Conservation (phyloP, 2,888 invertebrate species). For the Rhyacophila evoluta region DNA sequence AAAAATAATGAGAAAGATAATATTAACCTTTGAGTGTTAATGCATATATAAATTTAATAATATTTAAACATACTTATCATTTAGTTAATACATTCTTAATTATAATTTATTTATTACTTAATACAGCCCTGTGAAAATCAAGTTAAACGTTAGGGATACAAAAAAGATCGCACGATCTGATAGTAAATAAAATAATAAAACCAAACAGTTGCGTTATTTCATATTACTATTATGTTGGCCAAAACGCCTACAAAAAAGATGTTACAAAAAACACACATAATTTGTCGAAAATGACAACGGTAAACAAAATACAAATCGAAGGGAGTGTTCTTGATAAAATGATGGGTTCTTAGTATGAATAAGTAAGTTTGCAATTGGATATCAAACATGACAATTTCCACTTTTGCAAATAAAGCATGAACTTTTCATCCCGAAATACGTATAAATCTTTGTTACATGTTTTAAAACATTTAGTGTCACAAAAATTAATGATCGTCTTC, state of each 20-base stretch:
- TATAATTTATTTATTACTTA: not conserved
- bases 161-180: slow-evolving; percentile 44
- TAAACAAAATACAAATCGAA: slow-evolving; percentile 37
- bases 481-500: no score
- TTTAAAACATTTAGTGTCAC: no score
- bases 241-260: slow-evolving; percentile 33
- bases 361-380: not conserved
- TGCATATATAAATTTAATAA: no score
- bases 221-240: slow-evolving; percentile 33
- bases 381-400: not conserved
- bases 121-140: not conserved
- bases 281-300: slow-evolving; percentile 47
- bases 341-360: slow-evolving; percentile 39
- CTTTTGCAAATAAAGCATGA: no score
- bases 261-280: slow-evolving; percentile 36
- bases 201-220: slow-evolving; percentile 39
- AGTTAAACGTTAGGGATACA: slow-evolving; percentile 37
- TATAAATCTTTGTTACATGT: no score
- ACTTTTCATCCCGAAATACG: no score
- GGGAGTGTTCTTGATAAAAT: slow-evolving; percentile 44
- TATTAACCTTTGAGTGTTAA: no score
- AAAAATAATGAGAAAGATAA: no score
- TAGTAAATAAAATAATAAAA: slow-evolving; percentile 40
- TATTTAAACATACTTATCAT: no score
- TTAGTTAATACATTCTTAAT: no score